Conservation (phyloP, 1,140 invertebrate species). For the Heterodera schachtii region DNA sequence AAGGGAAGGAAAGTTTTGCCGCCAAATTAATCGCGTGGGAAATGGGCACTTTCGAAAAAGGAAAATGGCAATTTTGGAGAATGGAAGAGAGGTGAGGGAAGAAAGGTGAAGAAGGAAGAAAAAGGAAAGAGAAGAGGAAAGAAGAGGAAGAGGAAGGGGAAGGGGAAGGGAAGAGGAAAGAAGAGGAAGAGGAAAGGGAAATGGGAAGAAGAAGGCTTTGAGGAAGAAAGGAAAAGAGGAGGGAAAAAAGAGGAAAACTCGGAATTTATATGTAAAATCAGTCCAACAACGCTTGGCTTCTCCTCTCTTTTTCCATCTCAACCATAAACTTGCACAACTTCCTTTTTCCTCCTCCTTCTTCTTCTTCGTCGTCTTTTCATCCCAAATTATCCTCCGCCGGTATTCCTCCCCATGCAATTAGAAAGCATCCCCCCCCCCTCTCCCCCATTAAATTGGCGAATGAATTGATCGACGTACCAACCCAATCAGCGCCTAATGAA, state of each 20-base stretch:
- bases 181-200: conserved; percentile 19
- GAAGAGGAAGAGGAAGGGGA: conserved; percentile 18
- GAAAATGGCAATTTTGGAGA: conserved; percentile 9
- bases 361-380: neutral
- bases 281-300: no score
- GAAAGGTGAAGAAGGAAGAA: conserved; percentile 10
- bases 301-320: no score
- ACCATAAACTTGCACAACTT: no score
- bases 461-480: neutral
- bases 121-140: conserved; percentile 24
- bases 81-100: conserved; percentile 24
- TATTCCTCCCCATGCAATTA: neutral
- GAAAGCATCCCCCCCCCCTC: neutral
- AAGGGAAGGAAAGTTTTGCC: no score
- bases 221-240: neutral
- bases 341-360: neutral
- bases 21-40: no score
- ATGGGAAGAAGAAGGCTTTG: neutral
- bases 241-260: no score
- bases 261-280: no score
- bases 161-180: conserved; percentile 32
- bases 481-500: neutral
- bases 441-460: neutral
- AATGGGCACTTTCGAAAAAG: neutral
- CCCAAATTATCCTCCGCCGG: neutral